Evolutionary conservation across 2,113 vertebrate species (phyloP), one percentile per base, ranked within the genome.

Genomic region (Phasianus colchicus): DNA sequence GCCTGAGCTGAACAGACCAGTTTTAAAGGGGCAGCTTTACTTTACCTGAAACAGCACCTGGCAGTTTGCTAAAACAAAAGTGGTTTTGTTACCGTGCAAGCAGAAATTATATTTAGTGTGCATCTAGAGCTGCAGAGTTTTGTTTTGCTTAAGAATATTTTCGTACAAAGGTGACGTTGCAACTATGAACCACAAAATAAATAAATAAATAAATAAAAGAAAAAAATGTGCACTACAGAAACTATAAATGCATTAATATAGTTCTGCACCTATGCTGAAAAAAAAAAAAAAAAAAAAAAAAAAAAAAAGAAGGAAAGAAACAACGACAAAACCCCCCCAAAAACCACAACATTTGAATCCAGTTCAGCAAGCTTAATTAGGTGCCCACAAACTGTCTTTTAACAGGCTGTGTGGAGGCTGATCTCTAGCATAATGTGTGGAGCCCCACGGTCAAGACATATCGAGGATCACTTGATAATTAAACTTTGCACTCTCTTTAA

Each of bases 121-220:
- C 42, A 83, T 50, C 64, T 94, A 90, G 48, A 94, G 50, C 65
- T 75, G 84, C 3, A 75, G 43, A 19, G 54, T 61, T 74, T 63
- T 73, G 43, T 74, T 95, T 95, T 70, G 48, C 55, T 96, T 77
- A 85, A 84, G 57, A 84, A 64, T 19, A 60, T 84, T 95, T 48
- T 75, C 74, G 80, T 81, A 84, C 63, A 96, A 96, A 96, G 94
- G 45, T 34, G 73, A 92, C 29, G 48, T 70, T 89, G 75, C 38
- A 86, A 45, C 32, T 45, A n/a, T 0, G 5, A 20, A 65, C 38
- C 1, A 3, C 34, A 38, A 88, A 88, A 61, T 72, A 70, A 8
- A 5, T n/a, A n/a, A n/a, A n/a, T n/a, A n/a, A n/a, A n/a, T n/a
- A n/a, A n/a, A n/a, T n/a, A 85, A 52, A 52, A 25, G 16, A 16